Percentiles rank a stretch among this genome's conserved stretches.
These are phyloP conservation scores for Tethea ocularis DNA, from an alignment of 2,888 invertebrate species.

Conservation along the genomic window DNA sequence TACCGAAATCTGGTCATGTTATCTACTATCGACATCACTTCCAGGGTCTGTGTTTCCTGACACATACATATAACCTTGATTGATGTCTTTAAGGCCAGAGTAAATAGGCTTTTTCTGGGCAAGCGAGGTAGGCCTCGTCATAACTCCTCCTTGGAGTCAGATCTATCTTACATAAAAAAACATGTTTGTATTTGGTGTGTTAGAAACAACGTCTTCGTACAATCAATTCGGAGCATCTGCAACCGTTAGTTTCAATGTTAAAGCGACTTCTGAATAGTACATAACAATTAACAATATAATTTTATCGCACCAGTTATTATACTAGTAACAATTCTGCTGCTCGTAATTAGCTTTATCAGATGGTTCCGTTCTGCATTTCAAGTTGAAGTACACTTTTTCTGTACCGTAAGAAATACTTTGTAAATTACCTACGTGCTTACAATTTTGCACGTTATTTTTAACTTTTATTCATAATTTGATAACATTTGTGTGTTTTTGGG, in stretches of 20 bases:
- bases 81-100: too few relatives aligned
- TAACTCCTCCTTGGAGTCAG: too few relatives aligned
- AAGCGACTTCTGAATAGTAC: conserved; percentile 10
- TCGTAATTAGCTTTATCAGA: conserved; percentile 13
- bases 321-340: conserved; percentile 13
- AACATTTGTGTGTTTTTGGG: too few relatives aligned
- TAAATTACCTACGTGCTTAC: too few relatives aligned
- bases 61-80: too few relatives aligned
- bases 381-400: neutral
- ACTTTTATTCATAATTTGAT: too few relatives aligned
- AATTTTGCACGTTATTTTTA: too few relatives aligned
- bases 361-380: conserved; percentile 9
- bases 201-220: neutral
- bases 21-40: neutral
- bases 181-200: neutral
- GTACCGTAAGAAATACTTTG: neutral
- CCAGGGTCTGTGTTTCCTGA: too few relatives aligned
- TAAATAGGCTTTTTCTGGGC: too few relatives aligned
- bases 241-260: conserved; percentile 8
- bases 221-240: conserved; percentile 15
- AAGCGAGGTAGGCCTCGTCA: too few relatives aligned
- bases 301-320: conserved; percentile 16
- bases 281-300: conserved; percentile 15
- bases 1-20: neutral
- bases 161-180: too few relatives aligned